Evolutionary conservation across 2,797 vertebrate genomes (phyloP).

Genomic region (Peromyscus melanophrys): DNA sequence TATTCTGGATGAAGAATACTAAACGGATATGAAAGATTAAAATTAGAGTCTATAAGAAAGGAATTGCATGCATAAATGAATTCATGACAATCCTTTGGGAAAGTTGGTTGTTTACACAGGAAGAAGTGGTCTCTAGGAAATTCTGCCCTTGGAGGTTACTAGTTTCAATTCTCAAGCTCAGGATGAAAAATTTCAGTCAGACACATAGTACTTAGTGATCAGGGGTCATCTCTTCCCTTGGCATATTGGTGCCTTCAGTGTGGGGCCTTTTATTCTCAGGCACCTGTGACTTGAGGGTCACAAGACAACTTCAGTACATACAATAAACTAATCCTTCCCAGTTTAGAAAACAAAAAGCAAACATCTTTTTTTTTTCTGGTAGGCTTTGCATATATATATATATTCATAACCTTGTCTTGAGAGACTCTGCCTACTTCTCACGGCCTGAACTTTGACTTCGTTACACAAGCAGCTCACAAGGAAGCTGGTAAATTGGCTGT

Average conservation of each 20-base stretch:
- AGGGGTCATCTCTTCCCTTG: not conserved
- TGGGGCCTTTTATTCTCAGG: not conserved
- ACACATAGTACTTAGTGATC: not conserved
- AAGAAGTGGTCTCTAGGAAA: not conserved
- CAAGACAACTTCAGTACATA: not conserved
- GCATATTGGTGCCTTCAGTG: not conserved
- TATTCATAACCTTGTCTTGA: not conserved
- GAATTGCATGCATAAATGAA: not conserved
- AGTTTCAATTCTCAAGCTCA: slow-evolving; percentile 1
- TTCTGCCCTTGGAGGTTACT: not conserved
- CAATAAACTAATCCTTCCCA: not conserved
- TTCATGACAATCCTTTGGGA: not conserved
- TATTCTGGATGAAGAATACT: not conserved
- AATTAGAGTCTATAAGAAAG: not conserved
- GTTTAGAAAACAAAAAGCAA: not conserved
- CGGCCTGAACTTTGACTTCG: not conserved
- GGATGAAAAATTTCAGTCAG: not conserved
- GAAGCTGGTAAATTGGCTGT: not conserved
- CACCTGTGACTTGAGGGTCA: not conserved
- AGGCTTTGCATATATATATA: not conserved
- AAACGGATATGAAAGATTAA: slow-evolving; percentile 5
- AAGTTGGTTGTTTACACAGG: not conserved
- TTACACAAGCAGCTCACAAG: not conserved
- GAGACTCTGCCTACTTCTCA: not conserved
- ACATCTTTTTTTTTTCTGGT: not conserved